A percentile compares a stretch with the other conserved stretches of the same genome.
Evolutionary conservation across 2,113 vertebrate species (phyloP).

Genomic region (Coptodon rendalli): DNA sequence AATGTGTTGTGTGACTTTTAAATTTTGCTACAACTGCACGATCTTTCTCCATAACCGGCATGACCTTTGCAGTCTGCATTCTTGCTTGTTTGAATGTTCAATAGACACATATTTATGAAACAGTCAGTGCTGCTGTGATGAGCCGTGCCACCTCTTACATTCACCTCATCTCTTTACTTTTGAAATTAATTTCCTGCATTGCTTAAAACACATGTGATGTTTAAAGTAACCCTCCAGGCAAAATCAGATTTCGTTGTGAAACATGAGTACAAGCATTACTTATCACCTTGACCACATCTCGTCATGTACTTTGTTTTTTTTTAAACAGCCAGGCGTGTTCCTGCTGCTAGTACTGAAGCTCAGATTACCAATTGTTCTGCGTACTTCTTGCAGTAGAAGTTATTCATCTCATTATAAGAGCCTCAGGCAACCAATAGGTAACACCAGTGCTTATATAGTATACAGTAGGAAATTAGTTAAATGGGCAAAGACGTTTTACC

Average conservation of each 20-base stretch:
- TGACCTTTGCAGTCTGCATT: not conserved
- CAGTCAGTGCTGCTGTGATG: not conserved
- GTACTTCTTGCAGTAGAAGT: not conserved
- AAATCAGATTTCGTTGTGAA: not conserved
- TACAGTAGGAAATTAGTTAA: not conserved
- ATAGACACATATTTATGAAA: conserved; percentile 46
- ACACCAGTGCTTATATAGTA: not conserved
- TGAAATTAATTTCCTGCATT: not conserved
- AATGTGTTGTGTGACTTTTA: not conserved
- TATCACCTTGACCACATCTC: conserved; percentile 10
- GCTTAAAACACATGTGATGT: rapidly evolving
- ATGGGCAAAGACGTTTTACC: rapidly evolving
- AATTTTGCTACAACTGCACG: not conserved
- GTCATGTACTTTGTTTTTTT: not conserved
- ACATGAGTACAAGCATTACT: not conserved
- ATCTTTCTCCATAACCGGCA: not conserved
- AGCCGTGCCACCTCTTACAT: not conserved
- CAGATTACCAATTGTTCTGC: conserved; percentile 31
- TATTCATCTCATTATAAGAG: not conserved
- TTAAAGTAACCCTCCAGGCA: not conserved
- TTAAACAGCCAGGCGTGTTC: not conserved
- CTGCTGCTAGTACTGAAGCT: not conserved
- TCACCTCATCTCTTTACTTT: not conserved
- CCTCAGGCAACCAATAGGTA: not conserved
- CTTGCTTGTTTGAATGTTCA: conserved; percentile 15